These are phyloP conservation scores for Hippolais icterina DNA, from an alignment of 2,113 vertebrate genomes.

Conservation along the genomic window DNA sequence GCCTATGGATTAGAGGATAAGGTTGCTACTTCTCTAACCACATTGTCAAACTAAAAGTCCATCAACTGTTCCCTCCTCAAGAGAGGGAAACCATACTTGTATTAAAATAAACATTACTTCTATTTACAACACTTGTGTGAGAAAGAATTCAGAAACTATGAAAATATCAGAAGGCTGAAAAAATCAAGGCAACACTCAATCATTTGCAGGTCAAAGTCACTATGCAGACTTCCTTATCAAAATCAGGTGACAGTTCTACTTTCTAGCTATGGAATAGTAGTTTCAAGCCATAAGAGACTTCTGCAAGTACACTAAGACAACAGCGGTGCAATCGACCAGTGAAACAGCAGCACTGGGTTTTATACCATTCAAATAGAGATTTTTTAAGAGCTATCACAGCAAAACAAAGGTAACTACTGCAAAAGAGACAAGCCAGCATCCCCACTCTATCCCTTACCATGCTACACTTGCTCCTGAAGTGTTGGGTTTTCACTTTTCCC, in stretches of 20 bases:
- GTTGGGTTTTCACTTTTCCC: not conserved
- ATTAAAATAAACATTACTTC: too few relatives aligned
- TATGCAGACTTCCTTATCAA: not conserved
- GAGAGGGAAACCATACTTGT: too few relatives aligned
- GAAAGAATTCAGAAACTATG: too few relatives aligned
- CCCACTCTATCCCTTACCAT: not conserved
- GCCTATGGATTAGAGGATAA: too few relatives aligned
- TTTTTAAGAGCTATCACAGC: not conserved
- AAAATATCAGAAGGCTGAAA: too few relatives aligned
- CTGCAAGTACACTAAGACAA: not conserved
- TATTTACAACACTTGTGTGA: too few relatives aligned
- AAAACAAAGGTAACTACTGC: not conserved
- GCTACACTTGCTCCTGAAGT: not conserved
- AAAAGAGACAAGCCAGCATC: not conserved
- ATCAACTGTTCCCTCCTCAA: too few relatives aligned
- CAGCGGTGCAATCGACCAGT: not conserved
- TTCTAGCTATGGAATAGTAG: not conserved
- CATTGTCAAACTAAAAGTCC: too few relatives aligned
- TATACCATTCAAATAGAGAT: not conserved
- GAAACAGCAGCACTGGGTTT: not conserved
- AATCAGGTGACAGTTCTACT: not conserved
- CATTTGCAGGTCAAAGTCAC: not conserved
- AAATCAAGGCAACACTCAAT: not conserved
- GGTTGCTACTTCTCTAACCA: too few relatives aligned
- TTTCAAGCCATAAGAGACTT: not conserved